Evolutionary conservation across 2,888 invertebrate species (phyloP), one percentile per base, ranked within the genome.

Genomic region (Gnatocerus cornutus): DNA sequence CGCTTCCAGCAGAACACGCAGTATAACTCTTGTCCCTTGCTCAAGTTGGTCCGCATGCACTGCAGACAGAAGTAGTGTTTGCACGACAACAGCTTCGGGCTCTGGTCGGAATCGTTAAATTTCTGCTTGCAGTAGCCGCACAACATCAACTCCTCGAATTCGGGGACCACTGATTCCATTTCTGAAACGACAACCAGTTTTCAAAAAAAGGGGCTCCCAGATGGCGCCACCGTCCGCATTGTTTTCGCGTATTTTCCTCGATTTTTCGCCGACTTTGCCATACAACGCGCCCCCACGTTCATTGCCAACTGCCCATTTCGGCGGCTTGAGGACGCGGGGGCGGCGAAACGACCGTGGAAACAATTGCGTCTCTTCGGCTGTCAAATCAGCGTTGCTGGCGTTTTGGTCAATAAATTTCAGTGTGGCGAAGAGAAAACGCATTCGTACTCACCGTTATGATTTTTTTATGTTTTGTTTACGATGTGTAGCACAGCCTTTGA

Each of bases 11-110:
- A 93, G 83, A 92, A 90, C 72, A 89, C 88, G 83, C 92, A 93
- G 83, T 89, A 89, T 75, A 92, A 85, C 81, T 91, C 91, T 79
- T 88, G 88, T 68, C 90, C 91, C 81, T 91, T 90, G 81, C 89
- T 88, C 78, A 92, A 86, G 79, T 88, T 89, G 75, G 89, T 88
- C 80, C 90, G 90, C 83, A 91, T 90, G 85, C 92, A 93, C 81
- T 90, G 89, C 83, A 92, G 87, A 83, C 93, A 93, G 85, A 92
- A 92, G 85, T 91, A 91, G 84, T 93, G 93, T 82, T 92, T 91
- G 87, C 93, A 93, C 76, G 90, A 89, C 76, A 93, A 88, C 83
- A 91, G 85, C 84, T 93, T 92, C 71, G 92, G 92, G 81, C 89
- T 88, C 81, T 90, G 90, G 83, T 92, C 92, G 71, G 87, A 87